These are phyloP conservation scores for Notothenia coriiceps DNA, from an alignment of 2,113 vertebrate genomes.

Conservation along the genomic window DNA sequence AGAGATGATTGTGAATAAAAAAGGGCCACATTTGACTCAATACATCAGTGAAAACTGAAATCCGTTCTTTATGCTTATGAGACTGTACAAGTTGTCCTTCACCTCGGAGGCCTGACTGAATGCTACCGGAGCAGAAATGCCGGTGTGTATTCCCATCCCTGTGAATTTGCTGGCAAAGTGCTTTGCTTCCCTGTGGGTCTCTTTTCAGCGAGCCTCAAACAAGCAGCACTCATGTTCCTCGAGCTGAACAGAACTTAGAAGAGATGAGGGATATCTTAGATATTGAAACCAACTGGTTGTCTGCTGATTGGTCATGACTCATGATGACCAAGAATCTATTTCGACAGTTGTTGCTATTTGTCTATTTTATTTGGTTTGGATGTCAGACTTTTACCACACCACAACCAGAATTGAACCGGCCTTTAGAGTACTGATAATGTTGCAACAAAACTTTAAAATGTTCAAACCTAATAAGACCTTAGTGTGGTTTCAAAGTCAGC, in stretches of 20 bases:
- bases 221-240: conserved; percentile 4
- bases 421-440: not conserved
- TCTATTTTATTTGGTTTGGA: no score
- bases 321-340: no score
- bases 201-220: conserved; percentile 39
- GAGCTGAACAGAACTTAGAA: conserved; percentile 7
- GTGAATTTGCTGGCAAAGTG: conserved; percentile 43
- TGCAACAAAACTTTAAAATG: not conserved
- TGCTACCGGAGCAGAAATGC: conserved; percentile 28
- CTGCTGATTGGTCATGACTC: no score
- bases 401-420: not conserved
- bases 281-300: no score
- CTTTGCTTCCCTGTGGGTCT: conserved; percentile 15
- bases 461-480: not conserved
- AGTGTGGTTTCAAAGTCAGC: not conserved
- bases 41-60: conserved; percentile 18
- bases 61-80: conserved; percentile 4
- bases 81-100: conserved; percentile 11
- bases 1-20: not conserved
- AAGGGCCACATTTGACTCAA: conserved; percentile 4
- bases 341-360: no score
- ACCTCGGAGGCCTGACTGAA: conserved; percentile 31
- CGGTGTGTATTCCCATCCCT: conserved; percentile 50
- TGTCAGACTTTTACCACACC: no score
- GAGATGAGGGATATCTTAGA: conserved; percentile 3